Evolutionary conservation across 1,140 invertebrate genomes (phyloP).

Genomic region (Drosophila aff.): DNA sequence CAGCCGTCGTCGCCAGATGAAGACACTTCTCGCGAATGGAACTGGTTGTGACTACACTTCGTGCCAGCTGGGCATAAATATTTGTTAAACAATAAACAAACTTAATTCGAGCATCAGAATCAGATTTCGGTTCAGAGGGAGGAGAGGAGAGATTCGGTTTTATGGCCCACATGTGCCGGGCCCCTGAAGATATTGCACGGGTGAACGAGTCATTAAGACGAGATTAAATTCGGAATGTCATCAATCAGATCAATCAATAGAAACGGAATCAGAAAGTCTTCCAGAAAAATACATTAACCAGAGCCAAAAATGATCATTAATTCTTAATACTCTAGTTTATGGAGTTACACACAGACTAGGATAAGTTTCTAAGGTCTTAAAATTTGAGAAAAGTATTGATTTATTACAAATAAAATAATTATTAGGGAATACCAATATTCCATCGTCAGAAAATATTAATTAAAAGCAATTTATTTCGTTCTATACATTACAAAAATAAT

Average conservation of each 20-base stretch:
- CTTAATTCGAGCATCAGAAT: conserved; percentile 54
- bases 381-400: neutral
- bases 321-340: neutral
- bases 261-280: conserved; percentile 1
- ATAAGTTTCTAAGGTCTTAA: neutral
- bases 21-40: conserved; percentile 53
- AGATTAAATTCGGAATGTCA: conserved; percentile 24
- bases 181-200: conserved; percentile 32
- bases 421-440: too few relatives aligned
- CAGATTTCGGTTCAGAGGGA: neutral
- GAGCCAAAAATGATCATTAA: neutral
- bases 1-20: conserved; percentile 63
- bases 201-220: conserved; percentile 26
- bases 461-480: too few relatives aligned
- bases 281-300: neutral
- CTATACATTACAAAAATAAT: too few relatives aligned
- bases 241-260: conserved; percentile 19
- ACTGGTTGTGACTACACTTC: conserved; percentile 22
- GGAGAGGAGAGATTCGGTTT: conserved; percentile 2
- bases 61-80: conserved; percentile 58
- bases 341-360: neutral
- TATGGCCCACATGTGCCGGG: conserved; percentile 28
- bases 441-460: too few relatives aligned
- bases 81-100: conserved; percentile 61
- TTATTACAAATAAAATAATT: too few relatives aligned